Evolutionary conservation across 1,140 invertebrate species (phyloP).

Genomic region (Brachionus asplanchnoidis): DNA sequence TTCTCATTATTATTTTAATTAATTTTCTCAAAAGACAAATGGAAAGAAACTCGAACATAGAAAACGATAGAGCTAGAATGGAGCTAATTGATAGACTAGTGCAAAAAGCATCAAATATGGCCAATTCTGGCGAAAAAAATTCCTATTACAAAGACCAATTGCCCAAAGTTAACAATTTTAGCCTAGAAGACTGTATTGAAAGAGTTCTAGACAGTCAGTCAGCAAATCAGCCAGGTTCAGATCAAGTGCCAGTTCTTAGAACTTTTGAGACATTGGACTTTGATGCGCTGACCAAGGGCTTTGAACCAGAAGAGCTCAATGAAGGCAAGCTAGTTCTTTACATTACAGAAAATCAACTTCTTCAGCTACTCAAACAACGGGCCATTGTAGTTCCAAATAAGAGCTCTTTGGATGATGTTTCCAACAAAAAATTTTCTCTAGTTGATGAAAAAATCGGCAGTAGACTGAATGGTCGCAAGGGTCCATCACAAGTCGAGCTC

Average conservation of each 20-base stretch:
- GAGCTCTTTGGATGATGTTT: background rate
- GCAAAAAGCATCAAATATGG: background rate
- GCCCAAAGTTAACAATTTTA: conserved; percentile 1
- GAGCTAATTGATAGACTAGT: conserved; percentile 25
- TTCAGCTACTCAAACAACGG: conserved; percentile 23
- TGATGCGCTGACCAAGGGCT: conserved; percentile 28
- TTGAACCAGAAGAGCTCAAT: conserved; percentile 31
- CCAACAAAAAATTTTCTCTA: background rate
- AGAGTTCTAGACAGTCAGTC: background rate
- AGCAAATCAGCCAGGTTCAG: background rate
- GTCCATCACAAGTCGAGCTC: conserved; percentile 27
- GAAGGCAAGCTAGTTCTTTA: conserved; percentile 37
- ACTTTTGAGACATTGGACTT: conserved; percentile 39
- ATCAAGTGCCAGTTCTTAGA: background rate
- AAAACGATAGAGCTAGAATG: conserved; percentile 21
- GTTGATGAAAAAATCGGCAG: conserved; percentile 22
- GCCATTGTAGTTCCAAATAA: conserved; percentile 37
- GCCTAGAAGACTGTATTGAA: conserved; percentile 31
- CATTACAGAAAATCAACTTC: conserved; percentile 35
- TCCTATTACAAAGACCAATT: background rate
- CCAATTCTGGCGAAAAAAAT: background rate
- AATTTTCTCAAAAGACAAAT: conserved; percentile 22
- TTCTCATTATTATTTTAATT: background rate
- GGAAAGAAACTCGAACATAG: conserved; percentile 24
- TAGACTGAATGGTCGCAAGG: background rate